Evolutionary conservation across 1,140 invertebrate species (phyloP), one percentile per base, ranked within the genome.

Genomic region (Leptopilina clavipes): DNA sequence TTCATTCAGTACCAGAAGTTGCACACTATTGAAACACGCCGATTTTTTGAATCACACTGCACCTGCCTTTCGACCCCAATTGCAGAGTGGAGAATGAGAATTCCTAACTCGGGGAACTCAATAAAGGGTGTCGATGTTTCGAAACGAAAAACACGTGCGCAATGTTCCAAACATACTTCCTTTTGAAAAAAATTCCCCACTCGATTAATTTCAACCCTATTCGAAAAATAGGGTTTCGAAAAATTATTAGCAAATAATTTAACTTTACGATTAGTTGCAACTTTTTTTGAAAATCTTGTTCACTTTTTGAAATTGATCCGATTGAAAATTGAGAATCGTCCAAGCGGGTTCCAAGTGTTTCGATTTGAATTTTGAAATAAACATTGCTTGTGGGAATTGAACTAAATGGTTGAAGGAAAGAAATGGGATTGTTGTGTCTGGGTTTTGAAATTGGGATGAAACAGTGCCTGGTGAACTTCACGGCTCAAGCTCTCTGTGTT

Each of bases 401-500:
- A 31, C 25, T 31, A 31, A 31, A 31, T 31, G 25, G 25, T 31
- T 31, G 25, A 2, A 31, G 25, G 37, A 40, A 40, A 65, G n/a
- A 65, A 31, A 31, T 65, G 12, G 25, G 14, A 22, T 65, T 25
- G 19, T 25, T 19, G 22, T 65, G 56, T 65, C 25, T 40, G n/a
- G 22, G 25, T 65, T 65, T 65, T 65, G 22, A 12, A 65, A 65
- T 37, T n/a, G 59, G 14, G 12, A 25, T 37, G 22, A 22, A 65
- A 65, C 10, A 65, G 22, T 25, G 56, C 56, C 19, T 65, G 71
- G 72, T 70, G 75, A 59, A 59, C 73, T 71, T 82, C 77, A 52
- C 14, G 48, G 48, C 48, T 52, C 37, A n/a, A 80, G 80, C 82
- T 84, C 83, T 79, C 82, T 84, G 80, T 84, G 84, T 86, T 86